A percentile compares a stretch with the other conserved stretches of the same genome.
These are phyloP conservation scores for Conus betulinus DNA, from an alignment of 1,140 invertebrate genomes.

Conservation along the genomic window DNA sequence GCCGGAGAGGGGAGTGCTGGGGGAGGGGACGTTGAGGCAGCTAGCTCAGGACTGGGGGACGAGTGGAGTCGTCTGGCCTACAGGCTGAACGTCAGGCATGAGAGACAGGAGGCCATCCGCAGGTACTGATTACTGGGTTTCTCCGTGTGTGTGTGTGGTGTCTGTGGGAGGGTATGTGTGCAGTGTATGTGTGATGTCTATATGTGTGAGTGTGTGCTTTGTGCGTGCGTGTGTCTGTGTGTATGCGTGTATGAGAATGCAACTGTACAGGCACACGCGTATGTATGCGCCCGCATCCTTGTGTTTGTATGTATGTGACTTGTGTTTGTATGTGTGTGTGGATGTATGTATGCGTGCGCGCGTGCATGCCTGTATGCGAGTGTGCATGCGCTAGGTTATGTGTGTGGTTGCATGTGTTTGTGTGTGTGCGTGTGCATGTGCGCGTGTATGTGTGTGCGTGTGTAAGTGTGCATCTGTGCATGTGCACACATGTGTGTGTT, in stretches of 20 bases:
- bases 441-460: conserved; percentile 1
- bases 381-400: neutral
- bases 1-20: conserved; percentile 59
- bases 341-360: conserved; percentile 7
- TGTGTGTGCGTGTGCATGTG: conserved; percentile 12
- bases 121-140: neutral
- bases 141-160: too few relatives aligned
- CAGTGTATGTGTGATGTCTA: neutral
- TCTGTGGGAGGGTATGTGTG: neutral
- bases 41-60: conserved; percentile 66
- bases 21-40: conserved; percentile 58
- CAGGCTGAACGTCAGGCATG: conserved; percentile 57
- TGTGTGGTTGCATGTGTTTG: conserved; percentile 6
- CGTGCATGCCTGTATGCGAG: neutral
- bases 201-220: neutral
- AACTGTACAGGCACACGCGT: neutral
- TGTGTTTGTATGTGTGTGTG: conserved; percentile 21
- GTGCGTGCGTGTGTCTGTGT: neutral
- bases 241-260: neutral
- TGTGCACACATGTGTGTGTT: neutral
- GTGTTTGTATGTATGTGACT: neutral
- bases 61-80: conserved; percentile 67
- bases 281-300: neutral
- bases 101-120: conserved; percentile 62
- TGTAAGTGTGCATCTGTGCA: conserved; percentile 14